Evolutionary conservation across 2,888 invertebrate species (phyloP).

Genomic region (Phasia obesa): DNA sequence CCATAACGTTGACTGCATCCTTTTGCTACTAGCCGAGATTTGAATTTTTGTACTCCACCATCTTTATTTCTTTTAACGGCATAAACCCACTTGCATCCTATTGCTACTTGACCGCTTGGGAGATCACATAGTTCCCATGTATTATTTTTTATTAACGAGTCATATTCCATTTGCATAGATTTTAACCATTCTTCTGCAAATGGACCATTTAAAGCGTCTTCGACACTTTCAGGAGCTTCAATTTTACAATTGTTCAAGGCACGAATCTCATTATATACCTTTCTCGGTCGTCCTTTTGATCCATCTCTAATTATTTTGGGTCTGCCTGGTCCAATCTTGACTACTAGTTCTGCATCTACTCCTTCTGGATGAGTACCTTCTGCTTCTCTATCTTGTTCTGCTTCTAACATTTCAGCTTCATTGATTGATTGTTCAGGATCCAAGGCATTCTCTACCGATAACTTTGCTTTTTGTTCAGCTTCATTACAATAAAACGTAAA

Average conservation of each 20-base stretch:
- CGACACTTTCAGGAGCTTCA: slow-evolving; percentile 52
- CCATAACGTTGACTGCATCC: too few relatives aligned
- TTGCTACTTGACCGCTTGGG: slow-evolving; percentile 54
- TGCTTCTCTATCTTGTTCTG: not conserved
- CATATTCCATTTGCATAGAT: slow-evolving; percentile 71
- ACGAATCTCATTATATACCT: slow-evolving; percentile 60
- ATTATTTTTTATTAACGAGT: slow-evolving; percentile 58
- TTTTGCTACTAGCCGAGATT: slow-evolving; percentile 66
- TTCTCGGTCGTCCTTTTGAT: slow-evolving; percentile 61
- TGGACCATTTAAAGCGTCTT: slow-evolving; percentile 56
- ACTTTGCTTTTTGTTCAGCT: too few relatives aligned
- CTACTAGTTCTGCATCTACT: not conserved
- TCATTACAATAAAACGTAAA: not conserved
- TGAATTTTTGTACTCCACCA: slow-evolving; percentile 60
- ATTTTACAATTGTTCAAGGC: slow-evolving; percentile 40
- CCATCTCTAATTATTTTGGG: slow-evolving; percentile 62
- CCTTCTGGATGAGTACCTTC: slow-evolving; percentile 11
- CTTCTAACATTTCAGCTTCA: too few relatives aligned
- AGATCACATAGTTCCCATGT: slow-evolving; percentile 66
- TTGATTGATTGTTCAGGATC: too few relatives aligned
- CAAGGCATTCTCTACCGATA: too few relatives aligned
- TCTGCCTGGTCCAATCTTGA: slow-evolving; percentile 59
- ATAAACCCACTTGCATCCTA: slow-evolving; percentile 71
- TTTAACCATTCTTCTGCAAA: slow-evolving; percentile 59
- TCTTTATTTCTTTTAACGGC: slow-evolving; percentile 61